phyloP scores from a whole-genome alignment of 2,888 invertebrate species.

The Macropis europaea region DNA sequence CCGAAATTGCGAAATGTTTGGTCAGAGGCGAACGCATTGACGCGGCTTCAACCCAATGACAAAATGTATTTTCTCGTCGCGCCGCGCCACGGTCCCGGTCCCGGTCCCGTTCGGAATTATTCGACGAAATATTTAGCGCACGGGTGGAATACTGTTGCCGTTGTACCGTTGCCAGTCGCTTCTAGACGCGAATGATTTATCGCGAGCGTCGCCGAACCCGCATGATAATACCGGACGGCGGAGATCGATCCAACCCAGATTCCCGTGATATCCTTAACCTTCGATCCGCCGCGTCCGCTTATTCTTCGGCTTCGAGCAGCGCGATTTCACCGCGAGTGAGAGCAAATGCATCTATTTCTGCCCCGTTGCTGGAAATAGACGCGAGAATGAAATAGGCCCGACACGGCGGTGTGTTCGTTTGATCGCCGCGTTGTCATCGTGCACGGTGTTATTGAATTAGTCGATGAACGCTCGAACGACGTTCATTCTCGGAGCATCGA shows the following conservation, averaged over 20 bases:
- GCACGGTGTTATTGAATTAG: constrained; percentile 1
- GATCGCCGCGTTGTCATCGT: background rate
- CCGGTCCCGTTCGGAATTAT: no score
- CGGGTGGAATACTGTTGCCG: constrained; percentile 20
- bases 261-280: constrained; percentile 49
- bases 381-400: constrained; percentile 47
- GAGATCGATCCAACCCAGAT: background rate
- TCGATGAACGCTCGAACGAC: background rate
- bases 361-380: constrained; percentile 60
- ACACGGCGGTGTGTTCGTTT: constrained; percentile 3
- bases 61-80: constrained; percentile 24
- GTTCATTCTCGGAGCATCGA: constrained; percentile 3
- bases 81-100: no score
- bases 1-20: constrained; percentile 25
- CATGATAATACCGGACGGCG: background rate
- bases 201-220: background rate
- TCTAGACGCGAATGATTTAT: constrained; percentile 22
- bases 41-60: constrained; percentile 7
- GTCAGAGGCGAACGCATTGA: constrained; percentile 9
- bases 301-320: constrained; percentile 35
- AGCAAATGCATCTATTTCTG: constrained; percentile 60
- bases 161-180: constrained; percentile 37
- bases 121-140: constrained; percentile 34
- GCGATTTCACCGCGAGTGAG: constrained; percentile 42
- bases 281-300: constrained; percentile 38